Percentiles rank a stretch among this genome's conserved stretches.
Evolutionary conservation across 2,113 vertebrate species (phyloP).

Genomic region (Mastomys coucha): DNA sequence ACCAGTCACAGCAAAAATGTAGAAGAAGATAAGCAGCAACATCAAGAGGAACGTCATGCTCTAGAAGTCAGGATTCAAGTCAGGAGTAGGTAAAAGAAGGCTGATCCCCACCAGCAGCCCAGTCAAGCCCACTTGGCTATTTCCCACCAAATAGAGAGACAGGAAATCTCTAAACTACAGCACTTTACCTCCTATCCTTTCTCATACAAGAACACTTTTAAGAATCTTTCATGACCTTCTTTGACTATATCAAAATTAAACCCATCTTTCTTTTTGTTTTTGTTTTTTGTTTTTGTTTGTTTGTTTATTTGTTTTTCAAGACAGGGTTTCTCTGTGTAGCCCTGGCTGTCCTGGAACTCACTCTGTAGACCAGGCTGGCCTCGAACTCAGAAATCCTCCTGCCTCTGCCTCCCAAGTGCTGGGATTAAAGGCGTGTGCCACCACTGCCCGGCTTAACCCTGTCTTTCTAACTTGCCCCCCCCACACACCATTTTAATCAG

Average conservation of each 20-base stretch:
- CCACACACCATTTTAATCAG: not conserved
- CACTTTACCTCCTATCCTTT: not conserved
- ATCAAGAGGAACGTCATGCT: constrained; percentile 84
- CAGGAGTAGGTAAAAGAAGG: constrained; percentile 4
- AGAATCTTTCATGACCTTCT: not conserved
- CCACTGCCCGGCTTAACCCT: no score
- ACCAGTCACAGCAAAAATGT: constrained; percentile 83
- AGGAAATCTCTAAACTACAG: not conserved
- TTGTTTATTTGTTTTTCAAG: no score
- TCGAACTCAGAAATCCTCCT: no score
- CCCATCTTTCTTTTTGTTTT: no score
- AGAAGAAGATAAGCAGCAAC: constrained; percentile 83
- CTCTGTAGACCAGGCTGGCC: no score
- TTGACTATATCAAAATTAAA: not conserved
- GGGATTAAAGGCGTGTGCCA: no score
- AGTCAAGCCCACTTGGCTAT: not conserved
- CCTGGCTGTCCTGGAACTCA: no score
- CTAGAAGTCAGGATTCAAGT: constrained; percentile 62
- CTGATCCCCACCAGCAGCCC: not conserved
- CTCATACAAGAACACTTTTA: not conserved
- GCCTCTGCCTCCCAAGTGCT: no score
- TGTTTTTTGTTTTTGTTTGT: no score
- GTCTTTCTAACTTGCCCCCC: not conserved
- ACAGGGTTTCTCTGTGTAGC: no score
- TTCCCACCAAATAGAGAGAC: not conserved